phyloP scores from a whole-genome alignment of 2,797 vertebrate species.

The Muraenolepis orangiensis region DNA sequence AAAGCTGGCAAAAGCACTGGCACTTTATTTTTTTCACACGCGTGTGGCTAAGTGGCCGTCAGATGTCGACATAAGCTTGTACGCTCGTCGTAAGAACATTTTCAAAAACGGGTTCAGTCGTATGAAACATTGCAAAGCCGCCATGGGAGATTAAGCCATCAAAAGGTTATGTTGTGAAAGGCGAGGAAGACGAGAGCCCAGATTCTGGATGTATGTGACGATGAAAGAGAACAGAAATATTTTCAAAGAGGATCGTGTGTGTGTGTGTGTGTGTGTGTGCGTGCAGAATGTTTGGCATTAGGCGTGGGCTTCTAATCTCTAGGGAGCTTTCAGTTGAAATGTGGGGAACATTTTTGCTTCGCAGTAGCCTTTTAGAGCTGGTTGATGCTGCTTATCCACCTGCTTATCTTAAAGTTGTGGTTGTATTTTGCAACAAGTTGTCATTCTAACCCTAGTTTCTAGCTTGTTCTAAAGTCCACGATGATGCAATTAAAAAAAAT shows the following conservation, averaged over 20 bases:
- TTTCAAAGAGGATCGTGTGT: not conserved
- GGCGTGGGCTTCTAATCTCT: not conserved
- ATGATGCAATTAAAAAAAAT: too few relatives aligned
- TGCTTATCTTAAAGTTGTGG: not conserved
- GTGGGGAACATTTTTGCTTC: not conserved
- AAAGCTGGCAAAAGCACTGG: not conserved
- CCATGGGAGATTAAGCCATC: slow-evolving; percentile 9
- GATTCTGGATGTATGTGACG: slow-evolving; percentile 1
- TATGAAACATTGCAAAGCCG: slow-evolving; percentile 14
- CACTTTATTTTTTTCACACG: not conserved
- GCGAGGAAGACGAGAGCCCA: not conserved
- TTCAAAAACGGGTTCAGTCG: slow-evolving; percentile 9
- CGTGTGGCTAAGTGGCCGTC: slow-evolving; percentile 17
- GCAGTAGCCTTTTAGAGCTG: not conserved
- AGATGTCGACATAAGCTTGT: slow-evolving; percentile 18
- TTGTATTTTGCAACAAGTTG: not conserved
- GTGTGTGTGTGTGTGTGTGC: not conserved
- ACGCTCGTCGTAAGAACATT: not conserved
- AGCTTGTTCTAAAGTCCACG: not conserved
- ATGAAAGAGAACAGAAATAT: not conserved
- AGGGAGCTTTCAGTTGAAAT: not conserved
- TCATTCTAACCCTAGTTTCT: not conserved
- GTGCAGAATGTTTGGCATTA: not conserved
- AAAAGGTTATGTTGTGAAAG: slow-evolving; percentile 10
- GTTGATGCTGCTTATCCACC: not conserved